phyloP scores from a whole-genome alignment of 2,113 vertebrate species.

The Lagopus leucura region DNA sequence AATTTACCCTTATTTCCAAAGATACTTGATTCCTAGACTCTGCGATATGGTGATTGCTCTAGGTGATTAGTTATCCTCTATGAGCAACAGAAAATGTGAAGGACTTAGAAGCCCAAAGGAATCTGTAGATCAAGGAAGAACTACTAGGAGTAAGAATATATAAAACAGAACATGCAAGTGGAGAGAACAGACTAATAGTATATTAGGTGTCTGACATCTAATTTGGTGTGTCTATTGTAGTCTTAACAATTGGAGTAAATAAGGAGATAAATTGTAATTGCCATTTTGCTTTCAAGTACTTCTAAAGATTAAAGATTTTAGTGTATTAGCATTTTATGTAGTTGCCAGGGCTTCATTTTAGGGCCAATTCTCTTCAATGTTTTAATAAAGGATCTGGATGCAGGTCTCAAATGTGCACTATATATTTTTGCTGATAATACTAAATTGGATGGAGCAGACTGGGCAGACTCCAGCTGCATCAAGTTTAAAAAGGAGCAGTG shows the following conservation, averaged over 20 bases:
- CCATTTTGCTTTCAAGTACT: background rate
- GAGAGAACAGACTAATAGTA: background rate
- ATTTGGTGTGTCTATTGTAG: background rate
- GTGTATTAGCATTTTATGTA: background rate
- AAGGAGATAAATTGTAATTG: background rate
- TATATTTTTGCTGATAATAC: background rate
- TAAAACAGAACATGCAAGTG: background rate
- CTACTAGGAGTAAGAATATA: background rate
- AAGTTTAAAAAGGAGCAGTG: background rate
- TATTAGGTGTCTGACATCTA: background rate
- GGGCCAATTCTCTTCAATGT: background rate
- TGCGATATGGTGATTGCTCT: background rate
- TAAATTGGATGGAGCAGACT: background rate
- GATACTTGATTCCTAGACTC: background rate
- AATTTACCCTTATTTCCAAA: background rate
- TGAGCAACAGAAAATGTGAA: background rate
- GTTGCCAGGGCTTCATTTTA: background rate
- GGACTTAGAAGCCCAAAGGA: background rate
- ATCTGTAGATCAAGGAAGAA: background rate
- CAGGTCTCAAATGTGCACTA: background rate
- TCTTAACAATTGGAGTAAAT: background rate
- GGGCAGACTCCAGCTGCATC: too few species aligned
- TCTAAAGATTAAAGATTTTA: background rate
- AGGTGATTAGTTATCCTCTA: background rate
- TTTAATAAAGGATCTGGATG: background rate